A percentile compares a stretch with the other conserved stretches of the same genome.
Evolutionary conservation across 1,140 invertebrate genomes (phyloP).

Genomic region (Drosophila aff.): DNA sequence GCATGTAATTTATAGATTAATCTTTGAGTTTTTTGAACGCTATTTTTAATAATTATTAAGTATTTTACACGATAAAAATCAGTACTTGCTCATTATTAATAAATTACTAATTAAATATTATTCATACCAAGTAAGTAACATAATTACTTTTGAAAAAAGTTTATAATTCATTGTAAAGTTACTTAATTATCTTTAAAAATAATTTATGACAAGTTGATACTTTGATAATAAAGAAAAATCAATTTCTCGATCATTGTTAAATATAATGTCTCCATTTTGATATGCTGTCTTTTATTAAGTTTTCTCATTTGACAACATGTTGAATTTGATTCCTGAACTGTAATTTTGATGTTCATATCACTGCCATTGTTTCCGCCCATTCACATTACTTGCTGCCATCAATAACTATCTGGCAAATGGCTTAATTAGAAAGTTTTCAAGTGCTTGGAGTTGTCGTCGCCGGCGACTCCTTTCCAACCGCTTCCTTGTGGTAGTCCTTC

Average conservation of each 20-base stretch:
- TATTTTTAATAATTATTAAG: too few relatives aligned
- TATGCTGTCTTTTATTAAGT: not conserved
- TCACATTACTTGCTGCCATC: constrained; percentile 22
- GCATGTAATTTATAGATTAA: too few relatives aligned
- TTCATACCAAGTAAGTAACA: too few relatives aligned
- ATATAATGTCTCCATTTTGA: not conserved
- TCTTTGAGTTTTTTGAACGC: too few relatives aligned
- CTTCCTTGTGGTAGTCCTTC: constrained; percentile 6
- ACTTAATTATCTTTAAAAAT: not conserved
- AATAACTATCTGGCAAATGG: constrained; percentile 56
- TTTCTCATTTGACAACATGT: not conserved
- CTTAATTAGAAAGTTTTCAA: constrained; percentile 79
- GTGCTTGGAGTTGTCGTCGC: constrained; percentile 50
- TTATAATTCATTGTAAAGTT: too few relatives aligned
- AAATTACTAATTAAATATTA: too few relatives aligned
- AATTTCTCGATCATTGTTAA: too few relatives aligned
- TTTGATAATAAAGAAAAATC: too few relatives aligned
- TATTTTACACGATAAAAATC: too few relatives aligned
- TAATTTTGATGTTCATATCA: constrained; percentile 20
- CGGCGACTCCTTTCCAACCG: constrained; percentile 3
- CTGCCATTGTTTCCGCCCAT: constrained; percentile 21
- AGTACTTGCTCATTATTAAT: too few relatives aligned
- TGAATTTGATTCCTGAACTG: not conserved
- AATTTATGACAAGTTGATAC: not conserved
- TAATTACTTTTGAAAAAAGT: too few relatives aligned